A percentile compares a stretch with the other conserved stretches of the same genome.
phyloP scores from a whole-genome alignment of 2,113 vertebrate species.

The Campylomormyrus tamandua region DNA sequence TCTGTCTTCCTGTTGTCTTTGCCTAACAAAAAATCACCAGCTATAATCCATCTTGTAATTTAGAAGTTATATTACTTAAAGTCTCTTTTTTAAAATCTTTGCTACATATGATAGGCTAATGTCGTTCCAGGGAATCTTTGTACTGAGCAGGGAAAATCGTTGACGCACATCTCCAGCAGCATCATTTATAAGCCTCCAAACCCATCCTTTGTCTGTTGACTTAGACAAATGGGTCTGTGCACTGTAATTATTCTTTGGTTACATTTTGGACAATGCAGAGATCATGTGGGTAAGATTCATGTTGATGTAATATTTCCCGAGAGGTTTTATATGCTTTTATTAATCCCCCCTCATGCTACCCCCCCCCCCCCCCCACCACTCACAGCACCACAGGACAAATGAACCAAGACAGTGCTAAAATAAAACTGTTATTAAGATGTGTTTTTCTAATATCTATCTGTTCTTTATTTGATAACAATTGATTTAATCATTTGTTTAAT shows the following conservation, averaged over 20 bases:
- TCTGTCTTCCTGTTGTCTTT: background rate
- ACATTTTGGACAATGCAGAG: background rate
- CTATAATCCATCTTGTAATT: background rate
- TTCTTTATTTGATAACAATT: background rate
- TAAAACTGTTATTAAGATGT: background rate
- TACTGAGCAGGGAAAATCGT: background rate
- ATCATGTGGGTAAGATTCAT: background rate
- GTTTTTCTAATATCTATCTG: background rate
- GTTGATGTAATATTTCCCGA: background rate
- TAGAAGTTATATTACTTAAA: background rate
- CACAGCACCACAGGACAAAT: background rate
- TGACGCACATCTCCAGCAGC: background rate
- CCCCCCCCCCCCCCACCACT: background rate
- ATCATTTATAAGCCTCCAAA: constrained; percentile 14
- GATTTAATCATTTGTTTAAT: constrained; percentile 23
- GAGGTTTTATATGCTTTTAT: background rate
- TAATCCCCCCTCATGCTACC: too few species aligned
- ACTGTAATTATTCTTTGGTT: background rate
- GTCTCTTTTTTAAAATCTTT: background rate
- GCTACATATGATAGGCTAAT: background rate
- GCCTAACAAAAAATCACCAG: background rate
- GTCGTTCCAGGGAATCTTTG: background rate
- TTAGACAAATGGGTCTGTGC: background rate
- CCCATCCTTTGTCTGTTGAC: background rate
- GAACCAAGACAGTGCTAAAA: background rate